Evolutionary conservation across 2,888 invertebrate genomes (phyloP).

Genomic region (Hemicrepidius hirtus): DNA sequence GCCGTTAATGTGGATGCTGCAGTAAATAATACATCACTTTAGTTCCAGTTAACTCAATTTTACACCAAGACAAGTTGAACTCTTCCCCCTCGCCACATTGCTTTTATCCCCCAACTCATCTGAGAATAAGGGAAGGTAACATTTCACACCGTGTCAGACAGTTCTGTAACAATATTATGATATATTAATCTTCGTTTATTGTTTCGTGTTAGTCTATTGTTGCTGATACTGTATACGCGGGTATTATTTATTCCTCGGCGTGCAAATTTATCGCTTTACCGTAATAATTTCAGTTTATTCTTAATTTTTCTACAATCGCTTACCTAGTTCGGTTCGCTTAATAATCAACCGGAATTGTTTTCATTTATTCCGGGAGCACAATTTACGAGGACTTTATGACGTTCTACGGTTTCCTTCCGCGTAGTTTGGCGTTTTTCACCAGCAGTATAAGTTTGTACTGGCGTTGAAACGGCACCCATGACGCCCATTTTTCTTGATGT

Average conservation of each 20-base stretch:
- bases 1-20: slow-evolving; percentile 53
- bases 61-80: slow-evolving; percentile 56
- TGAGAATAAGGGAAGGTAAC: slow-evolving; percentile 58
- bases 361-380: slow-evolving; percentile 39
- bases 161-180: slow-evolving; percentile 59
- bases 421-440: slow-evolving; percentile 55
- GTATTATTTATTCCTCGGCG: slow-evolving; percentile 34
- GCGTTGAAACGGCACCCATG: slow-evolving; percentile 64
- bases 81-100: slow-evolving; percentile 53
- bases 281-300: slow-evolving; percentile 13
- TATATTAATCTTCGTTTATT: slow-evolving; percentile 56
- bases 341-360: slow-evolving; percentile 38
- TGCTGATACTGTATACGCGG: slow-evolving; percentile 38
- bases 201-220: slow-evolving; percentile 47
- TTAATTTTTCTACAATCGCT: slow-evolving; percentile 1
- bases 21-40: slow-evolving; percentile 58
- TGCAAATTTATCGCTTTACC: slow-evolving; percentile 17
- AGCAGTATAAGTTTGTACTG: slow-evolving; percentile 57
- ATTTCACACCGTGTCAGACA: slow-evolving; percentile 54
- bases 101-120: slow-evolving; percentile 56
- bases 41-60: slow-evolving; percentile 60
- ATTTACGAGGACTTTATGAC: slow-evolving; percentile 53
- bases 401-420: slow-evolving; percentile 53
- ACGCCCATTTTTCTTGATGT: slow-evolving; percentile 66
- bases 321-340: slow-evolving; percentile 30